These are phyloP conservation scores for Dendrophyllia cribrosa DNA, from an alignment of 64 coral and sea anemone species.

Conservation along the genomic window DNA sequence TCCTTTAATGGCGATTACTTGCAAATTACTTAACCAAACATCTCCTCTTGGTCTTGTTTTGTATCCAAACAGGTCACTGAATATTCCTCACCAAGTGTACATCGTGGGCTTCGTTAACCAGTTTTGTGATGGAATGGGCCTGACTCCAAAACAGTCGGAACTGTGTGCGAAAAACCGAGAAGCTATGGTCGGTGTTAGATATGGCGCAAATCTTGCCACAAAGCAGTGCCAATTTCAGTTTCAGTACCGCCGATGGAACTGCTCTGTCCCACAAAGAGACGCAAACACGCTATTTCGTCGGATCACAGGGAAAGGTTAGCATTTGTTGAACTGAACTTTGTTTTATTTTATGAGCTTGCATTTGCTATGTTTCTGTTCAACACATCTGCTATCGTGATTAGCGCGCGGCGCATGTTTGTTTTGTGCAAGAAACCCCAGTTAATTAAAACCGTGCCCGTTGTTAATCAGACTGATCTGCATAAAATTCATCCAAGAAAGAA, in stretches of 20 bases:
- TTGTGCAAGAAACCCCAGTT: constrained; percentile 11
- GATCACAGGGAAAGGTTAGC: constrained; percentile 40
- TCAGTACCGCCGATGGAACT: constrained; percentile 73
- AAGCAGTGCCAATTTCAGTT: constrained; percentile 60
- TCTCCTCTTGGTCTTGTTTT: constrained; percentile 25
- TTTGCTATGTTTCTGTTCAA: not conserved
- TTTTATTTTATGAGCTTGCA: not conserved
- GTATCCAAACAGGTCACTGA: constrained; percentile 52
- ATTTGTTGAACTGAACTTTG: not conserved
- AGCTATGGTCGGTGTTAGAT: constrained; percentile 27
- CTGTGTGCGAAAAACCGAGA: constrained; percentile 12
- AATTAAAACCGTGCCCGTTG: constrained; percentile 9
- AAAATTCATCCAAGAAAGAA: not conserved
- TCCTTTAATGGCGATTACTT: constrained; percentile 33
- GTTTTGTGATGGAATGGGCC: constrained; percentile 15
- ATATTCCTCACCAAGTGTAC: constrained; percentile 53
- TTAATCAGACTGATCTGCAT: not conserved
- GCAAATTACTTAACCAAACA: constrained; percentile 60
- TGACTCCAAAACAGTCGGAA: constrained; percentile 1
- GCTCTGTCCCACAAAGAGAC: constrained; percentile 58
- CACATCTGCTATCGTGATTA: constrained; percentile 26
- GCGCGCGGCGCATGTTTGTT: constrained; percentile 13
- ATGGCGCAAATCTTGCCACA: constrained; percentile 42
- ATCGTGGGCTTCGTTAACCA: not conserved
- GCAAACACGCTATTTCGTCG: not conserved